Base-by-base conservation (phyloP, 2,113 vertebrate genomes). In the Halcyon malimbica region DNA sequence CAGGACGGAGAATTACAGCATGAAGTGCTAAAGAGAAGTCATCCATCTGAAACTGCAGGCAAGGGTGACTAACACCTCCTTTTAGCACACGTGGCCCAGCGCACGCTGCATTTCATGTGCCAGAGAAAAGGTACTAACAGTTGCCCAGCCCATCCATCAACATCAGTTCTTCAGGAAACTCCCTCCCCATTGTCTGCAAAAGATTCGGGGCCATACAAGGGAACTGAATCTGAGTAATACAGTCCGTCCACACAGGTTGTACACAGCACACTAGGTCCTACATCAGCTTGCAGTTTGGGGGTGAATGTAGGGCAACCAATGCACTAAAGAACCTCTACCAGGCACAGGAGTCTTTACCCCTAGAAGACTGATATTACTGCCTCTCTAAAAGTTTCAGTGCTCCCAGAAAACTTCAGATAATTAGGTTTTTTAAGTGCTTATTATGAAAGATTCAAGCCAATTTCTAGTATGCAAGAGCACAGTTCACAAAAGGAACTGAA, bases 81-180 rank as follows among this genome's bases (percentile, higher is more conserved):
- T 31, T 1, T 1, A 28, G 68, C 62, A 46, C n/a, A 16, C 14
- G 29, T 2, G 5, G 42, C 20, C 76, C 46, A 57, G 54, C 0
- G 2, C 57, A 64, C 0, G 2, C 35, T 39, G 37, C 16, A 10
- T 75, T 41, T 63, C 73, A 50, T 17, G 57, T 62, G 83, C 85
- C 79, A 73, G 31, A 50, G 54, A 56, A 83, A 76, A 88, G 57
- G 35, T 11, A n/a, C 57, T 50, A 69, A 86, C 83, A 14, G 19
- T 59, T 77, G 41, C 59, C 44, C 50, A 60, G 86, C 28, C 28
- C 31, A 46, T 31, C 57, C 59, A 70, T 57, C 63, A 53, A 21
- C 8, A 77, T 15, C 63, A 41, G 4, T 18, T 60, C 48, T 74
- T 67, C 1, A 4, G 67, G 67, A 83, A 80, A 74, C 31, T 69